Evolutionary conservation across 2,888 invertebrate species (phyloP).

Genomic region (Agrotis clavis): DNA sequence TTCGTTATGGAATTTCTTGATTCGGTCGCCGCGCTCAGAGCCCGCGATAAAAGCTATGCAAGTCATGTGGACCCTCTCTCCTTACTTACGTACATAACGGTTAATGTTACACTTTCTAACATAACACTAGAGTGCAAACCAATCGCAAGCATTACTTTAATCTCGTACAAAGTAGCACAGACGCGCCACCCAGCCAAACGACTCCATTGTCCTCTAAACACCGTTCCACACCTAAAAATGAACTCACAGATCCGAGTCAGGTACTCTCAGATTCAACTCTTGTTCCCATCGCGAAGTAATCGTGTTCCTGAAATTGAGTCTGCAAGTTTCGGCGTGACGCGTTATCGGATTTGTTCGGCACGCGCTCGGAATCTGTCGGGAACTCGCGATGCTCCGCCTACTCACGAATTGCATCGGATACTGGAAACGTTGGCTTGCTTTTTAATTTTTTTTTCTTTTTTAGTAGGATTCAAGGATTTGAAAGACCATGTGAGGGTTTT

Average conservation of each 20-base stretch:
- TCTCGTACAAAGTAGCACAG: background rate
- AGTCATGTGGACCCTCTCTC: too few relatives aligned
- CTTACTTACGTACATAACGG: too few relatives aligned
- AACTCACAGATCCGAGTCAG: slow-evolving; percentile 57
- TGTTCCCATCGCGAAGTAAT: slow-evolving; percentile 80
- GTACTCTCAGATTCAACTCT: slow-evolving; percentile 74
- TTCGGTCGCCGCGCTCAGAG: too few relatives aligned
- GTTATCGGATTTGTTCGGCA: slow-evolving; percentile 89
- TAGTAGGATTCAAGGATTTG: slow-evolving; percentile 42
- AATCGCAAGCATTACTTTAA: background rate
- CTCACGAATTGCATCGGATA: slow-evolving; percentile 68
- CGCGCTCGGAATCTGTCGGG: slow-evolving; percentile 80
- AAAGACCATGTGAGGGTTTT: background rate
- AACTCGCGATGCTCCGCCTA: slow-evolving; percentile 61
- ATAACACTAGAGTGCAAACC: background rate
- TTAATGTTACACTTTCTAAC: background rate
- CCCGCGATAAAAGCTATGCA: too few relatives aligned
- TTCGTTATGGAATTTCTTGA: too few relatives aligned
- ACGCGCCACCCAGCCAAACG: background rate
- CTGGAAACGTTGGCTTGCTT: slow-evolving; percentile 50
- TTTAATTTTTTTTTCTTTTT: slow-evolving; percentile 47
- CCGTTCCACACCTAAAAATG: slow-evolving; percentile 44
- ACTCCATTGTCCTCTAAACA: slow-evolving; percentile 15
- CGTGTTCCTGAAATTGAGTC: slow-evolving; percentile 87
- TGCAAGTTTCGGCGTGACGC: slow-evolving; percentile 83